Conservation (phyloP, 2,113 vertebrate genomes). For the Oncorhynchus nerka region DNA sequence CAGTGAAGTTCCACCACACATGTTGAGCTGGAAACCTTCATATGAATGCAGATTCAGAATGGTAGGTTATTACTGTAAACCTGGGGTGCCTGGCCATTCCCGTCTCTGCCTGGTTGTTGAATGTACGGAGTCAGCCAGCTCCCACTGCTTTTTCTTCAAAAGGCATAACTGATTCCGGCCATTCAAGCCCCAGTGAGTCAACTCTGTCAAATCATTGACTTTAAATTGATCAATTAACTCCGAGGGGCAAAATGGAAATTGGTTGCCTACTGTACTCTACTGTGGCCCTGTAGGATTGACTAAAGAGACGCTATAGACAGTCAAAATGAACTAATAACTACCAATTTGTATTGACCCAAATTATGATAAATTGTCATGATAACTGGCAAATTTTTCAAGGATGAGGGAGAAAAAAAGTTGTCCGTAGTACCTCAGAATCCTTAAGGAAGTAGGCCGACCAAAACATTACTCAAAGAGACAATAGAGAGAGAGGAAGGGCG, state of each 20-base stretch:
- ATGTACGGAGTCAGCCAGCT: not conserved
- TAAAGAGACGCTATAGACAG: constrained; percentile 31
- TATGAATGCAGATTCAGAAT: constrained; percentile 28
- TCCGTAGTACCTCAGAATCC: constrained; percentile 12
- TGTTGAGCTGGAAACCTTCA: constrained; percentile 51
- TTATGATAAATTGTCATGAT: constrained; percentile 34
- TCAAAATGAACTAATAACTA: constrained; percentile 42
- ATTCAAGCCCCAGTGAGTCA: not conserved
- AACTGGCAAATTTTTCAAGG: constrained; percentile 21
- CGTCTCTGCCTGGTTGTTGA: not conserved
- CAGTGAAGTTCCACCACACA: constrained; percentile 34
- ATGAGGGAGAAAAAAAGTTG: constrained; percentile 6
- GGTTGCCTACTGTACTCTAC: not conserved
- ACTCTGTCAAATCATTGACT: constrained; percentile 8
- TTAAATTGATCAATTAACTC: constrained; percentile 44
- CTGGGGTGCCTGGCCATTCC: not conserved
- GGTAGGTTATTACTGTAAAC: constrained; percentile 10
- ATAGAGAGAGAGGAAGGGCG: constrained; percentile 12
- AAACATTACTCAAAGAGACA: constrained; percentile 20
- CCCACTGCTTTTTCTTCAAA: not conserved
- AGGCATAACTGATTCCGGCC: not conserved
- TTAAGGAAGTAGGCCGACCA: constrained; percentile 13
- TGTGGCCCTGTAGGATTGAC: constrained; percentile 14
- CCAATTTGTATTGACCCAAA: constrained; percentile 22
- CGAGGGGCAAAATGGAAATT: constrained; percentile 10